phyloP scores from a whole-genome alignment of 2,797 vertebrate species.

The Poecile montanus region DNA sequence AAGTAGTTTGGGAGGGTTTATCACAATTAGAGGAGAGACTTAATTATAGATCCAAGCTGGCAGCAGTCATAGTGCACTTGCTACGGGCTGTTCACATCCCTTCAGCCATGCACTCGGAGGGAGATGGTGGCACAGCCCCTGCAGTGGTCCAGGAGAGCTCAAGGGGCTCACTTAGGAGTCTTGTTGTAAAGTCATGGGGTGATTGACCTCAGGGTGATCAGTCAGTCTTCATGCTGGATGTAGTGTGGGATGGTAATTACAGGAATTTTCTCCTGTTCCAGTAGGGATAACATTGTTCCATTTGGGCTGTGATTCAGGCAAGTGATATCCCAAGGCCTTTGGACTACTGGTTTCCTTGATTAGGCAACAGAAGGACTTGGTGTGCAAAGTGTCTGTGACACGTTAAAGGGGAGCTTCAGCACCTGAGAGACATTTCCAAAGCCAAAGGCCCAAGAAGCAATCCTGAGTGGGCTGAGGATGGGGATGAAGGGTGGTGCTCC shows the following conservation, averaged over 20 bases:
- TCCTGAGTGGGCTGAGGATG: accelerated
- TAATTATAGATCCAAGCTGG: not conserved
- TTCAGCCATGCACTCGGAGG: accelerated
- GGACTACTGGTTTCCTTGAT: not conserved
- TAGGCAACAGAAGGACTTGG: not conserved
- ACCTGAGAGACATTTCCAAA: not conserved
- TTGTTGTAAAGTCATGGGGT: not conserved
- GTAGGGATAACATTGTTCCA: not conserved
- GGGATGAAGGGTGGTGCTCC: not conserved
- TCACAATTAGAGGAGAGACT: not conserved
- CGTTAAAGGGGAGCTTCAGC: not conserved
- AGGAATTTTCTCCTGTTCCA: not conserved
- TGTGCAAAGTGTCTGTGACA: not conserved
- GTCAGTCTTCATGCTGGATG: not conserved
- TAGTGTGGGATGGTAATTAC: not conserved
- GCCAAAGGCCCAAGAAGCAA: too few relatives aligned
- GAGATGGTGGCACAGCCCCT: not conserved
- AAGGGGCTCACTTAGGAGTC: not conserved
- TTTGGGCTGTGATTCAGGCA: not conserved
- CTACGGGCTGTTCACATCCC: not conserved
- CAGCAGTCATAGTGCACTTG: not conserved
- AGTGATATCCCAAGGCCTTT: not conserved
- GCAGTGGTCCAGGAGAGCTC: not conserved
- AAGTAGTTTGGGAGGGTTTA: not conserved
- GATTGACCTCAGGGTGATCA: not conserved